Percentiles rank a stretch among this genome's conserved stretches.
phyloP scores from a whole-genome alignment of 2,888 invertebrate genomes.

The Corbicula japonica region DNA sequence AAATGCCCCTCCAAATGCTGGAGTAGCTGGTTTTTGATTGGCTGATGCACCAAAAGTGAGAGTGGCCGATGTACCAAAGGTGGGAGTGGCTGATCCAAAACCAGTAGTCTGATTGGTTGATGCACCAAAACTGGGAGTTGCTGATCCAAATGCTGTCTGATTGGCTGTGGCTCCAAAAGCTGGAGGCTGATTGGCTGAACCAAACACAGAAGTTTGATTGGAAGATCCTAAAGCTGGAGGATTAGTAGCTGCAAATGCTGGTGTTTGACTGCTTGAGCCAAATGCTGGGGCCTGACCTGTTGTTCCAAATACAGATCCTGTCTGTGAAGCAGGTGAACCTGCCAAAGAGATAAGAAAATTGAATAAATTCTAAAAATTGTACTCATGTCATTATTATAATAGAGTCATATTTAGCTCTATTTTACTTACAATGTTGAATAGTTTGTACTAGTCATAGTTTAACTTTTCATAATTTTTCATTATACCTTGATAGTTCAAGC shows the following conservation, averaged over 20 bases:
- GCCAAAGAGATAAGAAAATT: neutral
- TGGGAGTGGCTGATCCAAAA: slow-evolving; percentile 58
- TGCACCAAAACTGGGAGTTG: no score
- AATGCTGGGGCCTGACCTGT: slow-evolving; percentile 42
- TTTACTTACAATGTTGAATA: no score
- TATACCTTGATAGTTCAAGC: no score
- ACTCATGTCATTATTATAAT: neutral
- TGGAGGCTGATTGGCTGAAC: slow-evolving; percentile 34
- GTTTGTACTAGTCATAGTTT: no score
- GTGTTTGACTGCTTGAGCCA: slow-evolving; percentile 28
- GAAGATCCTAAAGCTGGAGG: slow-evolving; percentile 23
- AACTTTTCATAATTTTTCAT: no score
- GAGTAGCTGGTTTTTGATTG: slow-evolving; percentile 41
- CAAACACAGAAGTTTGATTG: slow-evolving; percentile 41
- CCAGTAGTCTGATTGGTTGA: slow-evolving; percentile 28
- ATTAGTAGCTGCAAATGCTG: slow-evolving; percentile 18
- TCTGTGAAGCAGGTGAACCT: slow-evolving; percentile 10
- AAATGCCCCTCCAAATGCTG: slow-evolving; percentile 57
- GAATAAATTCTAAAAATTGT: neutral
- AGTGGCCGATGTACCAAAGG: slow-evolving; percentile 54
- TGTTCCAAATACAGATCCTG: slow-evolving; percentile 39
- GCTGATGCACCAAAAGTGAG: slow-evolving; percentile 36
- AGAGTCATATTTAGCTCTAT: no score
- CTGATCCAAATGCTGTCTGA: slow-evolving; percentile 33
- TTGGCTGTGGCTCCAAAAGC: slow-evolving; percentile 31